Evolutionary conservation across 2,888 invertebrate genomes (phyloP).

Genomic region (Blastobasis lacticolella): DNA sequence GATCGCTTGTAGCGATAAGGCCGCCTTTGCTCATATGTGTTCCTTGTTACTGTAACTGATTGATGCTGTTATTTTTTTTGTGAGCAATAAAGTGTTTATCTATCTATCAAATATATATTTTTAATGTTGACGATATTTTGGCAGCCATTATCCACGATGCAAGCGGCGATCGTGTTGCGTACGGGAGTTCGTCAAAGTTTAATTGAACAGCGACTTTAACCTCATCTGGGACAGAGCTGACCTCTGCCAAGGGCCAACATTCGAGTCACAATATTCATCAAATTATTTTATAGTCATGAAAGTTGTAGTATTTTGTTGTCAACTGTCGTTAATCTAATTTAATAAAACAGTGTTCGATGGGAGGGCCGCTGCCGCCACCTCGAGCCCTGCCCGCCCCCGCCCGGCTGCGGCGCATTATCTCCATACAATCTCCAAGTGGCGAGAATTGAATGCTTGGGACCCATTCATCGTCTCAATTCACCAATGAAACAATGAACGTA

Average conservation of each 20-base stretch:
- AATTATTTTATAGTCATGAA: too few species aligned
- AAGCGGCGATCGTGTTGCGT: too few species aligned
- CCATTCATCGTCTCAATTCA: conserved; percentile 67
- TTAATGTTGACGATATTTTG: too few species aligned
- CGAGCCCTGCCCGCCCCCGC: conserved; percentile 49
- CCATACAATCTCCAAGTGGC: conserved; percentile 58
- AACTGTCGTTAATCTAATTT: neutral
- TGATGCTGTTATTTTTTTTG: too few species aligned
- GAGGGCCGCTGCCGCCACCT: conserved; percentile 59
- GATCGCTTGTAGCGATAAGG: too few species aligned
- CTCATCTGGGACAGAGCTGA: conserved; percentile 27
- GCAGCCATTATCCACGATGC: too few species aligned
- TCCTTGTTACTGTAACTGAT: too few species aligned
- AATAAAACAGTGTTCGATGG: conserved; percentile 28
- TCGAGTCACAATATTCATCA: neutral
- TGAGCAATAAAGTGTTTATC: too few species aligned
- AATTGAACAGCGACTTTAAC: conserved; percentile 69
- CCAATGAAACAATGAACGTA: conserved; percentile 66
- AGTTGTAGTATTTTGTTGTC: neutral
- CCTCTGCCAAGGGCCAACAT: too few species aligned
- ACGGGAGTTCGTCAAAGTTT: conserved; percentile 77
- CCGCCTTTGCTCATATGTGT: too few species aligned
- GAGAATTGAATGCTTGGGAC: conserved; percentile 53
- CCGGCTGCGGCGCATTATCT: conserved; percentile 61
- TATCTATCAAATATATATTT: too few species aligned